Base-by-base conservation (phyloP, 2,888 invertebrate species). In the Phanerotoma sp. region DNA sequence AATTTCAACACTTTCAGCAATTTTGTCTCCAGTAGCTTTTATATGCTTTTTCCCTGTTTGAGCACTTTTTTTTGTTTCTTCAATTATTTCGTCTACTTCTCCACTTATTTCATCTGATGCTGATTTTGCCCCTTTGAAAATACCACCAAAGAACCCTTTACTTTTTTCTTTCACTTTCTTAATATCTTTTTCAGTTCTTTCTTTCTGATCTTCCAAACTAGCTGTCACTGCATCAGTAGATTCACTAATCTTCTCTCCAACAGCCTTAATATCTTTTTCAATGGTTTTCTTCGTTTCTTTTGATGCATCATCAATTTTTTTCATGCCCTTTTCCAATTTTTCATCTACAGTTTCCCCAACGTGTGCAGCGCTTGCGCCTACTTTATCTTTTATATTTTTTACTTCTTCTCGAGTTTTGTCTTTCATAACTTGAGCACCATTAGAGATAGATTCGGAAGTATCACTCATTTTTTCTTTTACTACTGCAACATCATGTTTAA, bases 331-430 rank as follows among this genome's bases (percentile, higher is more conserved):
- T n/a, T n/a, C n/a, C n/a, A n/a, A n/a, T n/a, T n/a, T n/a, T n/a
- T n/a, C n/a, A n/a, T n/a, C n/a, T n/a, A n/a, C n/a, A n/a, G n/a
- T n/a, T n/a, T n/a, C n/a, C n/a, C n/a, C n/a, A n/a, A n/a, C n/a
- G n/a, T n/a, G n/a, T n/a, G n/a, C 76, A 44, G 79, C 75, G 3
- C 79, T 75, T 62, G 80, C 65, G 67, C 78, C 79, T 9, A 80
- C 71, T 1, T 80, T 80, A 15, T 80, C 78, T 78, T 16, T 65
- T 59, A 10, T 47, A 54, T 63, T 77, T 77, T 33, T 78, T 78
- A 66, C 75, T 3, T 64, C 62, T 10, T 66, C 65, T 3, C 55
- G 50, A n/a, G 51, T 30, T 56, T 63, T 61, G 3, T 63, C 58
- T 9, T 56, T 61, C 0, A 54, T 33, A 3, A 38, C 42, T 5